Evolutionary conservation across 2,888 invertebrate species (phyloP).

Genomic region (Lutraria lutraria): DNA sequence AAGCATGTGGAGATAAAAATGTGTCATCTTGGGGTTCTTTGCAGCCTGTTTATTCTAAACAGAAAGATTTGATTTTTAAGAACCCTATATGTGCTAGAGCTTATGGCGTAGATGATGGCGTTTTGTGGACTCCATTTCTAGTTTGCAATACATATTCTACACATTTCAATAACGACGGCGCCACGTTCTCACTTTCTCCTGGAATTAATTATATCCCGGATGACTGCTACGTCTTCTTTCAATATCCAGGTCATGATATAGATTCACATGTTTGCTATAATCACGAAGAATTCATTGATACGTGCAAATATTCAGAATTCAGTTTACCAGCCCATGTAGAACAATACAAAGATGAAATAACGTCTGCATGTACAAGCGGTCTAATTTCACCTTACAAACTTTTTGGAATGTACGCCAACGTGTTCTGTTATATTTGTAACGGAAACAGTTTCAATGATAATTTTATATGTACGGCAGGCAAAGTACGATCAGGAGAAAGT

Average conservation of each 20-base stretch:
- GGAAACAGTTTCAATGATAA: not conserved
- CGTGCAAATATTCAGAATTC: not conserved
- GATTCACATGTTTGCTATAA: not conserved
- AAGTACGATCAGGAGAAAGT: not conserved
- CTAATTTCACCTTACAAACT: not conserved
- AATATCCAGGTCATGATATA: not conserved
- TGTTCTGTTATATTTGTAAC: conserved; percentile 2
- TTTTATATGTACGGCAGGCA: not conserved
- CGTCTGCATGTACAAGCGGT: not conserved
- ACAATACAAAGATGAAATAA: not conserved
- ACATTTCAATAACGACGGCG: not conserved
- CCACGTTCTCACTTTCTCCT: not conserved
- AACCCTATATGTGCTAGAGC: not conserved
- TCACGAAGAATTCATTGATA: not conserved
- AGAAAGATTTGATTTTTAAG: not conserved
- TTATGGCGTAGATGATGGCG: not conserved
- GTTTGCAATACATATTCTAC: not conserved
- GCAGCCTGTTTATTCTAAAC: not conserved
- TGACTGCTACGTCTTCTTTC: not conserved
- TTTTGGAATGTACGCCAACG: not conserved
- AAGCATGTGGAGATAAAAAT: not conserved
- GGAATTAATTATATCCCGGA: not conserved
- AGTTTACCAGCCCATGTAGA: not conserved
- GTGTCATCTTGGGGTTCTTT: not conserved
- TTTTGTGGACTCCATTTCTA: not conserved